phyloP scores from a whole-genome alignment of 2,113 vertebrate species.

The Turnix velox region DNA sequence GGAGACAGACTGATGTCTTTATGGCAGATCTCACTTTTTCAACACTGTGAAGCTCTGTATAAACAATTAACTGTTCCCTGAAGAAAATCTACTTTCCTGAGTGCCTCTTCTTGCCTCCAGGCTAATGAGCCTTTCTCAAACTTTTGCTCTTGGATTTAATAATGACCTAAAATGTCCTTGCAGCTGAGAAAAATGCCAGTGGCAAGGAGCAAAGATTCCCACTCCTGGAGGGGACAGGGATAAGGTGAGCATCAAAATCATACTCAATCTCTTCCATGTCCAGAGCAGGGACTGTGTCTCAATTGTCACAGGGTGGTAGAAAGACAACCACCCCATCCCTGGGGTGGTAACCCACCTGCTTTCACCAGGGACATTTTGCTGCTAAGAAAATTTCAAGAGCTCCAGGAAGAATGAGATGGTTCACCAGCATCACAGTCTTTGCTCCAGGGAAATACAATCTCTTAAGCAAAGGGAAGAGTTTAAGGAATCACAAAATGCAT shows the following conservation, averaged over 20 bases:
- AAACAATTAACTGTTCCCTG: not conserved
- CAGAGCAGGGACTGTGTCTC: not conserved
- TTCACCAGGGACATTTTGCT: not conserved
- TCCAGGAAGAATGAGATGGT: fast-evolving
- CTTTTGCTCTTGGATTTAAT: not conserved
- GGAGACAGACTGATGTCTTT: not conserved
- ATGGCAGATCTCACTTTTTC: not conserved
- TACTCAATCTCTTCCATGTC: not conserved
- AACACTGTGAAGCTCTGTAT: not conserved
- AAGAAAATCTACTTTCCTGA: not conserved
- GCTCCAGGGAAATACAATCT: not conserved
- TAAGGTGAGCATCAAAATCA: not conserved
- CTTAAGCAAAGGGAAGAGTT: not conserved
- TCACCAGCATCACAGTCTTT: not conserved
- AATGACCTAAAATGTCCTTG: not conserved
- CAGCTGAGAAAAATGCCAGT: not conserved
- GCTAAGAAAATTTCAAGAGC: not conserved
- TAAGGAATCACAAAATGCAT: too few species aligned
- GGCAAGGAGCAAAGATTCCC: not conserved
- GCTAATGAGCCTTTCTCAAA: not conserved
- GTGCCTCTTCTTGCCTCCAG: not conserved
- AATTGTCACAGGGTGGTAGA: not conserved
- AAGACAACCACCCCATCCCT: not conserved
- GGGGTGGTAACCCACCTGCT: not conserved
- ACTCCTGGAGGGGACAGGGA: not conserved